Evolutionary conservation across 2,113 vertebrate species (phyloP), one percentile per base, ranked within the genome.

Genomic region (Bolborhynchus lineola): DNA sequence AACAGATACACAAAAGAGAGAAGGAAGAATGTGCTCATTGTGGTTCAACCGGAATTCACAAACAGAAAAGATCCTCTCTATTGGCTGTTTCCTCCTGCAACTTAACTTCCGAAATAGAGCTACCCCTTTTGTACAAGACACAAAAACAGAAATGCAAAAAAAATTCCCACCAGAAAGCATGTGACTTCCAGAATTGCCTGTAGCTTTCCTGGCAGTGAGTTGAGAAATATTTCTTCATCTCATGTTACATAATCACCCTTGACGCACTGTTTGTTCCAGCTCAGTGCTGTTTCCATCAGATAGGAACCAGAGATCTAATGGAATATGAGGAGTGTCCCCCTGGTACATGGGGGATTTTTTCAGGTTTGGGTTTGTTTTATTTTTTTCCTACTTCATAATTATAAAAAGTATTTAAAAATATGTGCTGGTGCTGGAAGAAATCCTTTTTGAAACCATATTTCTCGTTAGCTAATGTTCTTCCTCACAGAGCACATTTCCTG

Each of bases 151-250:
- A 76, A 74, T 86, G 82, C 50, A 97, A 93, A 95, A 59, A 53
- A 95, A 96, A 90, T 88, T 67, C 70, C 72, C 91, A 92, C 92
- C 93, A 95, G 89, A 94, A 97, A 93, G 67, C 97, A 97, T 88
- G 91, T 97, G 96, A 97, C 95, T 97, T 97, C 93, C 94, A 97
- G 94, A 96, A 95, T 92, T 90, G 91, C 96, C 89, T 88, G 82
- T 77, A 96, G 94, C 94, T 97, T 97, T 97, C 97, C 96, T 94
- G 95, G 96, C 97, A 98, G 93, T 95, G 96, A 68, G 93, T 97
- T 97, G 98, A 97, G 98, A 97, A 98, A 98, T 97, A 97, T 97
- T 97, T 97, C 96, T 95, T 97, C 97, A 96, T 97, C 94, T 94
- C 52, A 39, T 70, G 91, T 98, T 98, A 97, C 97, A 95, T 97